Conservation (phyloP, 2,113 vertebrate genomes). For the Xenotilapia longispinis region DNA sequence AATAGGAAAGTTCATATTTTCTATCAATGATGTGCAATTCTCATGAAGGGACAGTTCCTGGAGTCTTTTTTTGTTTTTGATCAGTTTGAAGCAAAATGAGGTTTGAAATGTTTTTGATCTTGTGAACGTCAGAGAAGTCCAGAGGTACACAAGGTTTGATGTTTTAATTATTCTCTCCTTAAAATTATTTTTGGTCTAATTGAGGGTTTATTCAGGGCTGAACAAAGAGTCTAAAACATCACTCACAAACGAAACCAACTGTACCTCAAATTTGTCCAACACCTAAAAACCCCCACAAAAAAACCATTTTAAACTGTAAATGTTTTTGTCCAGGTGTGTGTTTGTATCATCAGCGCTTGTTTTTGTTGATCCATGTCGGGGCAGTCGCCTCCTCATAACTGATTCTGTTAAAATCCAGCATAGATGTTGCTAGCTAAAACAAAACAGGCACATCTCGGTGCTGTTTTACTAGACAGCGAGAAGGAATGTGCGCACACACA, state of each 20-base stretch:
- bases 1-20: conserved; percentile 36
- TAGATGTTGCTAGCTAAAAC: not conserved
- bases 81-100: not conserved
- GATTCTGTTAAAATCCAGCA: not conserved
- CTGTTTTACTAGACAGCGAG: conserved; percentile 31
- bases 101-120: conserved; percentile 22
- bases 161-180: not conserved
- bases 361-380: not conserved
- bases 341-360: conserved; percentile 4
- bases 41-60: conserved; percentile 9
- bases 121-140: not conserved
- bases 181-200: not conserved
- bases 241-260: not conserved
- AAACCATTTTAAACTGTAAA: not conserved
- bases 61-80: not conserved
- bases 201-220: not conserved
- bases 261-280: not conserved
- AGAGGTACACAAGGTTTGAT: not conserved
- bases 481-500: conserved; percentile 43
- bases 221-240: not conserved
- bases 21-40: conserved; percentile 36
- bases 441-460: not conserved
- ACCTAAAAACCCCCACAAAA: accelerated
- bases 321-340: not conserved
- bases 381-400: not conserved